Evolutionary conservation across 2,113 vertebrate genomes (phyloP), one percentile per base, ranked within the genome.

Genomic region (Pantherophis guttatus): DNA sequence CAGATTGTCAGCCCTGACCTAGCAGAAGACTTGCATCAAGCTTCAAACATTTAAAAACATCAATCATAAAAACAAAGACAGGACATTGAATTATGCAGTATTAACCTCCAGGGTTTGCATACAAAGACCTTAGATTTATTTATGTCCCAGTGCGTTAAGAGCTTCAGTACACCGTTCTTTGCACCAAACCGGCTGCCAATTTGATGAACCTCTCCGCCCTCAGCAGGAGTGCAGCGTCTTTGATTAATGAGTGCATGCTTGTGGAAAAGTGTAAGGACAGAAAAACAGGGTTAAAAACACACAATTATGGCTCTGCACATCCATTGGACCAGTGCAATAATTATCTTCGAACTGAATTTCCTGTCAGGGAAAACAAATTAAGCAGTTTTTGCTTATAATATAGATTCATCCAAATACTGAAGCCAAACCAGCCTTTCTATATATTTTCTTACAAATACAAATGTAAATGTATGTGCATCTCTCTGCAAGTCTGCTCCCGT

Each of bases 41-140:
- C 98, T 97, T 98, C 97, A 98, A 98, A 98, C 98, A 98, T 97
- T 98, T 98, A 96, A 98, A 98, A 98, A 98, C 98, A 99, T 98
- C 98, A 98, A 99, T 98, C 98, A 99, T 98, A 97, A 98, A 98
- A 98, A 98, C 98, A 98, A 98, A 98, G 98, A 98, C 98, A 98
- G 98, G 98, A 98, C 98, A 98, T 92, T 98, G 97, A 98, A 99
- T 99, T 99, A 99, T 98, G 98, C 98, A 99, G 98, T 97, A 99
- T 99, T 99, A 99, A 99, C 99, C 99, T 99, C 98, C 98, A 98
- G 98, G 98, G 97, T 98, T 98, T 98, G 98, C 98, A 98, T 98
- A 98, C 97, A 98, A 98, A 98, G 98, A 98, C 98, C 96, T 98
- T 95, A 98, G 97, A 98, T 99, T 98, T 99, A 99, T 99, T 99